Conservation (phyloP, 2,888 invertebrate species). For the Dorcus parallelipipedus region DNA sequence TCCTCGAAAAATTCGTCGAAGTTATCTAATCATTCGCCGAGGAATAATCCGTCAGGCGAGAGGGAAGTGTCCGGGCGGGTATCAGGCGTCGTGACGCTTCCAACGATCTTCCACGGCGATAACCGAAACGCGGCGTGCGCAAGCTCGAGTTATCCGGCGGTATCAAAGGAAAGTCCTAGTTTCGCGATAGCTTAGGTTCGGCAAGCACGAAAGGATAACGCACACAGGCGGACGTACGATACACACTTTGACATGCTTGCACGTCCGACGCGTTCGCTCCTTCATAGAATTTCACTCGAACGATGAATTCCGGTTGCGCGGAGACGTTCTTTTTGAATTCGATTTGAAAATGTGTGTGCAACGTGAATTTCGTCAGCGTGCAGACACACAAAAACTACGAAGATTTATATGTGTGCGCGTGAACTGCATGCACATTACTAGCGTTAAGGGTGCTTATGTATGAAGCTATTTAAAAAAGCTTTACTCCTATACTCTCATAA, state of each 20-base stretch:
- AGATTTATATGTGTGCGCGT: too few species aligned
- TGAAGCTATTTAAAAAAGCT: too few species aligned
- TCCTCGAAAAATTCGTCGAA: background rate
- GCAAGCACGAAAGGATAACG: conserved; percentile 5
- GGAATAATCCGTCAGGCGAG: conserved; percentile 21
- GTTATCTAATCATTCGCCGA: background rate
- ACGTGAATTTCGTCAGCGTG: too few species aligned
- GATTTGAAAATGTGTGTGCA: too few species aligned
- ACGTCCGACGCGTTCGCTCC: background rate
- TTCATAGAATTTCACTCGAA: background rate
- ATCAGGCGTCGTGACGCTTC: conserved; percentile 23
- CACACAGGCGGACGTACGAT: conserved; percentile 7
- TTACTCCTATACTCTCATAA: too few species aligned
- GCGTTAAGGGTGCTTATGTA: too few species aligned
- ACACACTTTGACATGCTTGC: conserved; percentile 7
- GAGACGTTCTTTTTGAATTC: too few species aligned
- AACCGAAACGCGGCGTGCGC: conserved; percentile 22
- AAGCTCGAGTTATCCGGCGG: conserved; percentile 23
- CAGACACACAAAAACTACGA: too few species aligned
- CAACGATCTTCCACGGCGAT: conserved; percentile 18
- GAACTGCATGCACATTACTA: too few species aligned
- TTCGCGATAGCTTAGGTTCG: conserved; percentile 14
- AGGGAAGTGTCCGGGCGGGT: conserved; percentile 21
- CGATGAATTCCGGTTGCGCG: background rate
- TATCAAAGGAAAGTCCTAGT: conserved; percentile 25